Conservation (phyloP, 2,888 invertebrate species). For the Pyrochroa serraticornis region DNA sequence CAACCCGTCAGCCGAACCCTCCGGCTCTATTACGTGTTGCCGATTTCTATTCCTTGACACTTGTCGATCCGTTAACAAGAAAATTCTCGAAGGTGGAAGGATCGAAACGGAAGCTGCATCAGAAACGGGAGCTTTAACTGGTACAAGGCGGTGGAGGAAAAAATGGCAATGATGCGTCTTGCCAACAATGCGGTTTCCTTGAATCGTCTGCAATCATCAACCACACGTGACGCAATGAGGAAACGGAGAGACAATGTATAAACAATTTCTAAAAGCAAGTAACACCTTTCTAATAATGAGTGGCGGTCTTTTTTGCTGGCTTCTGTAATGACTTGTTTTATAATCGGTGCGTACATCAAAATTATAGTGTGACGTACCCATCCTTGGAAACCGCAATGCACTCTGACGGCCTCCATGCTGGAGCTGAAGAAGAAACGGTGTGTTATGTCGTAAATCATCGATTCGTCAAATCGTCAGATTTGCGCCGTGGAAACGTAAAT, state of each 20-base stretch:
- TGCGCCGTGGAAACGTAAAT: neutral
- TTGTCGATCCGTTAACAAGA: neutral
- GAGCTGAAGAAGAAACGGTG: neutral
- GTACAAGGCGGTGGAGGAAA: neutral
- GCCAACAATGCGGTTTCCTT: neutral
- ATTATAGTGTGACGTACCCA: neutral
- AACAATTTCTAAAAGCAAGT: conserved; percentile 14
- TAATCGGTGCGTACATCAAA: neutral
- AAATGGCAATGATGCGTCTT: neutral
- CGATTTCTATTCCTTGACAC: conserved; percentile 16
- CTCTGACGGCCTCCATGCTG: neutral
- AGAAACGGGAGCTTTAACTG: too few species aligned
- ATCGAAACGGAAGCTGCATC: too few species aligned
- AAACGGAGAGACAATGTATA: conserved; percentile 12
- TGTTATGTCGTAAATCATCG: neutral
- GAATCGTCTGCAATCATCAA: conserved; percentile 8
- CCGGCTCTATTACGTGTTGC: conserved; percentile 16
- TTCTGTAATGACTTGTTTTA: conserved; percentile 11
- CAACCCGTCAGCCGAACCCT: conserved; percentile 23
- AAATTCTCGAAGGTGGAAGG: too few species aligned
- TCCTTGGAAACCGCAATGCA: too few species aligned
- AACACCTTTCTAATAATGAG: conserved; percentile 21
- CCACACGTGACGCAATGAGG: conserved; percentile 12
- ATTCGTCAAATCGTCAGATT: neutral
- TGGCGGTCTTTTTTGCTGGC: conserved; percentile 10